Percentiles rank a stretch among this genome's conserved stretches.
These are phyloP conservation scores for Osmerus mordax DNA, from an alignment of 2,113 vertebrate genomes.

Conservation along the genomic window DNA sequence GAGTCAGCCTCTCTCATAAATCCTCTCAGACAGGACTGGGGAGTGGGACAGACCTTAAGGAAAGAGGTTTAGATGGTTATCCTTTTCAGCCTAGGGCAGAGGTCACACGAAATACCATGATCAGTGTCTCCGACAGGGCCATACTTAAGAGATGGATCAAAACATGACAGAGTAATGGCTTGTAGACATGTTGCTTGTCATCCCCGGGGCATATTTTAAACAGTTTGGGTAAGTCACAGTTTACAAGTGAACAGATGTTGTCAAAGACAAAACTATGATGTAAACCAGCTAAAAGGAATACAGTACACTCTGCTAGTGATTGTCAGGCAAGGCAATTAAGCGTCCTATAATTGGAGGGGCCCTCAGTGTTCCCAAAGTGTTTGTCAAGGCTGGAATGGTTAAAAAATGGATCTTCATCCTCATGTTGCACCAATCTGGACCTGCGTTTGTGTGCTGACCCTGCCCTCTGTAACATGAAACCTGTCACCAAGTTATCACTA, in stretches of 20 bases:
- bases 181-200: too few relatives aligned
- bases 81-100: background rate
- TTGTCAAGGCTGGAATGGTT: conserved; percentile 44
- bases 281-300: too few relatives aligned
- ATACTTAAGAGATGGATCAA: background rate
- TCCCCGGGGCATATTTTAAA: too few relatives aligned
- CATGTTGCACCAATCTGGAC: conserved; percentile 54
- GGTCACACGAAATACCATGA: background rate
- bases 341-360: conserved; percentile 8
- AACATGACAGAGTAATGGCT: background rate
- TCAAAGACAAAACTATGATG: too few relatives aligned
- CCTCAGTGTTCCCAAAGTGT: conserved; percentile 22
- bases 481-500: background rate
- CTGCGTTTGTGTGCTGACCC: conserved; percentile 36
- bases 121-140: background rate
- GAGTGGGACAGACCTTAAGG: background rate
- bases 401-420: conserved; percentile 59
- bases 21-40: background rate
- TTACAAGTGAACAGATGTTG: too few relatives aligned
- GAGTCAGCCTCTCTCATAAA: background rate
- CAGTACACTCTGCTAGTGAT: background rate
- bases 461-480: conserved; percentile 28
- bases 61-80: conserved; percentile 1
- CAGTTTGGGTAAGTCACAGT: too few relatives aligned
- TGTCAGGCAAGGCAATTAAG: conserved; percentile 35